Conservation (phyloP, 2,113 vertebrate species). For the Ceyx margarethae region DNA sequence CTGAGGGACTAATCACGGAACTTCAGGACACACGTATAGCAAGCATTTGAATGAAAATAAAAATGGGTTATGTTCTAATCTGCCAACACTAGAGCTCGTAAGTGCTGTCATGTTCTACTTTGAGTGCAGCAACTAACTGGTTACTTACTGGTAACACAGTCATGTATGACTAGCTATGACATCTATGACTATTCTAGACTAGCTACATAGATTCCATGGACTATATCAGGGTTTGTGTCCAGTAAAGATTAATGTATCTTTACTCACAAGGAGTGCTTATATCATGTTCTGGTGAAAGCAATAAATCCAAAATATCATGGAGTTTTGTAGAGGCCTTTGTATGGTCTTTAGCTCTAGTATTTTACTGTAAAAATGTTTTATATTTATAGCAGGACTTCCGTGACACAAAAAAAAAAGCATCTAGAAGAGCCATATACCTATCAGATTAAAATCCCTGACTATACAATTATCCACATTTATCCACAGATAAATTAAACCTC, state of each 20-base stretch:
- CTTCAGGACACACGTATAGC: not conserved
- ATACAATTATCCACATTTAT: not conserved
- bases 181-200: not conserved
- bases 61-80: not conserved
- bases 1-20: constrained; percentile 8
- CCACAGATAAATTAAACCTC: not conserved
- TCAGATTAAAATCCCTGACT: not conserved
- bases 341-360: not conserved
- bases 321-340: not conserved
- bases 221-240: not conserved
- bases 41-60: not conserved
- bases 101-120: not conserved
- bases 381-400: not conserved
- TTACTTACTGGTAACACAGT: not conserved
- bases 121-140: not conserved
- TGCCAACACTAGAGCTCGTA: not conserved
- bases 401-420: not conserved
- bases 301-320: not conserved
- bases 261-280: not conserved
- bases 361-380: not conserved
- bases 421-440: not conserved
- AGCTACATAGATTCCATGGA: not conserved
- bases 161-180: not conserved
- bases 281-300: not conserved
- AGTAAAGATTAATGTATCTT: not conserved